These are phyloP conservation scores for Fistularia tabacaria DNA, from an alignment of 2,797 vertebrate species.

Conservation along the genomic window DNA sequence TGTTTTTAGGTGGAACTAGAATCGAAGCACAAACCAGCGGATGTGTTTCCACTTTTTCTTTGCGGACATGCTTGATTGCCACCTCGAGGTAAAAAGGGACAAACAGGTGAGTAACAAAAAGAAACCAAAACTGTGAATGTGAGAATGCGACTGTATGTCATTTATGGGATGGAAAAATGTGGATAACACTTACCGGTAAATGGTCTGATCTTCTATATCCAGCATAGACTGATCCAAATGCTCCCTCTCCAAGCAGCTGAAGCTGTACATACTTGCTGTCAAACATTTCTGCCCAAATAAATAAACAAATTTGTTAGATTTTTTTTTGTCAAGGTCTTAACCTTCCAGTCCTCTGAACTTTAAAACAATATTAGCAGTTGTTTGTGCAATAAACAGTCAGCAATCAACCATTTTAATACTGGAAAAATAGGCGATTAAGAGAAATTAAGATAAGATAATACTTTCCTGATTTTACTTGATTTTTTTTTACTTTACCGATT, in stretches of 20 bases:
- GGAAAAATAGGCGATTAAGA: no score
- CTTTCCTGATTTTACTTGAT: no score
- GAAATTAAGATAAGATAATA: no score
- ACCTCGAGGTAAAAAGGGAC: neutral
- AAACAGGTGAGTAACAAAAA: no score
- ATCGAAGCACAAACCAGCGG: neutral
- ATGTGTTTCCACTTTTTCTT: neutral
- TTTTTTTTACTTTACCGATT: no score
- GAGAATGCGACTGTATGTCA: neutral
- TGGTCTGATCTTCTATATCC: neutral
- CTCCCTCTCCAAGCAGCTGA: neutral
- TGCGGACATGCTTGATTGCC: neutral
- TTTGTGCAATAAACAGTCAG: no score
- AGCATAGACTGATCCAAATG: conserved; percentile 1
- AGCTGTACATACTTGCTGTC: neutral
- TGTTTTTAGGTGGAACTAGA: no score
- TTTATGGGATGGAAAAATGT: no score
- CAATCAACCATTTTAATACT: no score
- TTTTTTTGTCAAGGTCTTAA: no score
- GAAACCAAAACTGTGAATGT: neutral
- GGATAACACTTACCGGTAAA: neutral
- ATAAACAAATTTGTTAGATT: neutral
- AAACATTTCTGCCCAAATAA: neutral
- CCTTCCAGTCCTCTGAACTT: no score
- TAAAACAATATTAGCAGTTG: no score